phyloP scores from a whole-genome alignment of 1,140 invertebrate genomes.

The Zaprionus lachaisei region DNA sequence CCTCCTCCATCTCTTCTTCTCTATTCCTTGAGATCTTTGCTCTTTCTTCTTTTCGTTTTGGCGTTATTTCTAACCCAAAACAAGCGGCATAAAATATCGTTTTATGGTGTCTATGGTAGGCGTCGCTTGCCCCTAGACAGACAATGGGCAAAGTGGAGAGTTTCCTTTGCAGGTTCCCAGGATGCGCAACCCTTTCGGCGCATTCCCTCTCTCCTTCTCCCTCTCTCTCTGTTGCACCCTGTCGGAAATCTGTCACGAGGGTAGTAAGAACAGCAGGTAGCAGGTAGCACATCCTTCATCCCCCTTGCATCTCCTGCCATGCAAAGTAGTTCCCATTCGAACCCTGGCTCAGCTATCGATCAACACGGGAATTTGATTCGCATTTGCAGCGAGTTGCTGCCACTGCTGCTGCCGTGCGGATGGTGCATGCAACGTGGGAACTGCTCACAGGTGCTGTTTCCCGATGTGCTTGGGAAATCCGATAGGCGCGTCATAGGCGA shows the following conservation, averaged over 20 bases:
- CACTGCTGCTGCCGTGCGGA: neutral
- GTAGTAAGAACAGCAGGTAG: conserved; percentile 16
- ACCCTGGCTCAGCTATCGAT: conserved; percentile 54
- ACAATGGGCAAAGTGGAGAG: conserved; percentile 24
- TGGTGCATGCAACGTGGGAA: conserved; percentile 58
- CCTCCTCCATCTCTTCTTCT: neutral
- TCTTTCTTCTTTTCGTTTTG: conserved; percentile 13
- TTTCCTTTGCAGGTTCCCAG: conserved; percentile 36
- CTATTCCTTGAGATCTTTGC: too few relatives aligned
- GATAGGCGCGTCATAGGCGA: conserved; percentile 32
- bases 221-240: conserved; percentile 15
- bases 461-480: conserved; percentile 27
- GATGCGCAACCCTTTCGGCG: conserved; percentile 35
- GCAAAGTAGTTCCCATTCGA: conserved; percentile 34
- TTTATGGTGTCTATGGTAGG: conserved; percentile 3
- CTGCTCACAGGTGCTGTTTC: conserved; percentile 70
- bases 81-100: conserved; percentile 21
- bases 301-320: conserved; percentile 10
- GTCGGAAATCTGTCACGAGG: conserved; percentile 52
- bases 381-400: conserved; percentile 42
- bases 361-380: conserved; percentile 72
- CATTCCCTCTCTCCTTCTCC: neutral
- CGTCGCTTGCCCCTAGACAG: conserved; percentile 3
- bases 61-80: conserved; percentile 53
- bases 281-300: conserved; percentile 13